Evolutionary conservation across 2,113 vertebrate genomes (phyloP).

Genomic region (Coreoperca whiteheadi): DNA sequence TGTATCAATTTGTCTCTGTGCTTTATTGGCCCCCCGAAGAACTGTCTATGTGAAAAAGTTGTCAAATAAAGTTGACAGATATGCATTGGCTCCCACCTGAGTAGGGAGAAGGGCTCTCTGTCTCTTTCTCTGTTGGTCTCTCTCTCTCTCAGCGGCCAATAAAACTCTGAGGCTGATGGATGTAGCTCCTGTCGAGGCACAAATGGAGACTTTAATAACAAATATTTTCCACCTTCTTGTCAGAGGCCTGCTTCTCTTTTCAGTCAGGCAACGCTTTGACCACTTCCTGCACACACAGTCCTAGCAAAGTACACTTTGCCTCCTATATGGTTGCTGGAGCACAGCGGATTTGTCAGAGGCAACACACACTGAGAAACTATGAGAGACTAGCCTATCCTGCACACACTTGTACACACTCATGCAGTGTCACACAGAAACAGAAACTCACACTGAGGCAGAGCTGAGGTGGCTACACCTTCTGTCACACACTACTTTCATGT

Average conservation of each 20-base stretch:
- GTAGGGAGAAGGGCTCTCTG: constrained; percentile 14
- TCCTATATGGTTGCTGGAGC: constrained; percentile 13
- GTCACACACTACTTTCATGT: constrained; percentile 30
- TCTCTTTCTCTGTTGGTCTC: constrained; percentile 21
- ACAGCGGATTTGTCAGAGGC: constrained; percentile 23
- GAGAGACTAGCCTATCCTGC: not conserved
- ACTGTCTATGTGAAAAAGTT: constrained; percentile 27
- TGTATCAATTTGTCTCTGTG: constrained; percentile 32
- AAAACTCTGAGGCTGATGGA: constrained; percentile 36
- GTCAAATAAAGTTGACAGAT: constrained; percentile 63
- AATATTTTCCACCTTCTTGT: constrained; percentile 19
- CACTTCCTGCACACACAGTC: constrained; percentile 50
- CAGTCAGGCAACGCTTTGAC: constrained; percentile 34
- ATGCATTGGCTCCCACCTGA: constrained; percentile 20
- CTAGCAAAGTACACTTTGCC: not conserved
- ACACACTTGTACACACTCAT: constrained; percentile 2
- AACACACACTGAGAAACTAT: constrained; percentile 16
- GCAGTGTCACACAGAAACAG: not conserved
- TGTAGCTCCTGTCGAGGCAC: constrained; percentile 23
- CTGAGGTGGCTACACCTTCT: constrained; percentile 12
- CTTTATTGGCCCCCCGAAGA: constrained; percentile 28
- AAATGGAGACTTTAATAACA: constrained; percentile 39
- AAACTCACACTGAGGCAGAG: not conserved
- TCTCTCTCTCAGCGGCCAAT: constrained; percentile 33
- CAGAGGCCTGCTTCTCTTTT: constrained; percentile 31